Base-by-base conservation (phyloP, 2,888 invertebrate species). In the Gnatocerus cornutus region DNA sequence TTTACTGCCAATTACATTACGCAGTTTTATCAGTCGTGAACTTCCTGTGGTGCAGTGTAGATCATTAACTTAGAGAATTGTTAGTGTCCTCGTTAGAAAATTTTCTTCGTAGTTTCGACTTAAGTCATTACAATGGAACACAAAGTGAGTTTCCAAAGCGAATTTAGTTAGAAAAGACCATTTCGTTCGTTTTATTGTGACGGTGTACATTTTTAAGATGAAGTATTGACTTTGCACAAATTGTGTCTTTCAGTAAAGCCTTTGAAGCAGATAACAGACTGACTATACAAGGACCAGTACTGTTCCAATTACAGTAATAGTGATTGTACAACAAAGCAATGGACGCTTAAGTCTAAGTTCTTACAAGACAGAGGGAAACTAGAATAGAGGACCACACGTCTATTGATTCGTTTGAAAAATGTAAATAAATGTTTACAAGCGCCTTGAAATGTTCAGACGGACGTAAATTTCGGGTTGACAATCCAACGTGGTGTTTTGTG, bases 1-100 rank as follows among this genome's bases (percentile, higher is more conserved):
- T 46, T 46, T 59, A 56, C 43, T 12, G 37, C 21, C 10, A 43
- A 43, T 43, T 41, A 56, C 37, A 12, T 56, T 29, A 10, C 43
- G 43, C 16, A n/a, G 37, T 4, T 21, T 39, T 16, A 55, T 55
- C 55, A 55, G 55, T 55, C 12, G 37, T 8, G 12, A 37, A 16
- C 16, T 55, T 21, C n/a, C 55, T 33, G 5, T 13, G 13, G 53
- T 53, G 8, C 29, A 14, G 37, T 37, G 33, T 53, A 29, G 53
- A 50, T 37, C 50, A n/a, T 30, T 46, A 1, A 21, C 1, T 21
- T 21, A 21, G 1, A 21, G 21, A 45, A 10, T 45, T 45, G 3
- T 7, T 45, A 12, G 45, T 21, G 21, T 21, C 21, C 2, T 21
- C 4, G 4, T 21, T 21, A 21, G 21, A 21, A 21, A 21, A 3